Conservation (phyloP, 2,888 invertebrate species). For the Chaitophorus viminalis region DNA sequence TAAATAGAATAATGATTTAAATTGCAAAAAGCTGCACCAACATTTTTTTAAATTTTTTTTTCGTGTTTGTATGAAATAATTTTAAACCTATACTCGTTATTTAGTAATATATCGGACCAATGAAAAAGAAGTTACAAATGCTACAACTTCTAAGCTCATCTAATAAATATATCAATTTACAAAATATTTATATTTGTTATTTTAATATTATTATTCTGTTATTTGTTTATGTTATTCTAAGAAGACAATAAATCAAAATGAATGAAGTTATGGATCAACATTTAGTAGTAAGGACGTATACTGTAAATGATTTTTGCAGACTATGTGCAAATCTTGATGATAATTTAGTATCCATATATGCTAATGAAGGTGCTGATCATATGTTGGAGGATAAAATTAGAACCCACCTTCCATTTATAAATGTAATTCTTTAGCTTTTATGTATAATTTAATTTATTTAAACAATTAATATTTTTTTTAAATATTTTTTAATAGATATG, state of each 20-base stretch:
- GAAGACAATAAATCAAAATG: conserved; percentile 28
- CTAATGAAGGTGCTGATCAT: conserved; percentile 73
- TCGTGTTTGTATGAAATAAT: too few species aligned
- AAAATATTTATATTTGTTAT: background rate
- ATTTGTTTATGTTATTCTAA: background rate
- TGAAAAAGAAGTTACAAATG: too few species aligned
- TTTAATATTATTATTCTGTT: background rate
- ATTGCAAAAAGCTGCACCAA: too few species aligned
- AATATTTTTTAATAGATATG: conserved; percentile 68
- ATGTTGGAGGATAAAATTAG: conserved; percentile 74
- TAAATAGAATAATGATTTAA: too few species aligned
- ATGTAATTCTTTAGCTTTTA: conserved; percentile 30
- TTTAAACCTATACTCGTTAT: too few species aligned
- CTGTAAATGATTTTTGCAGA: conserved; percentile 68
- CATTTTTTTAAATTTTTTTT: too few species aligned
- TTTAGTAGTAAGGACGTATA: background rate
- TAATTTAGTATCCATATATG: conserved; percentile 73
- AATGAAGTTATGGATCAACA: background rate
- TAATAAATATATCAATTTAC: too few species aligned
- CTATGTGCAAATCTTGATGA: conserved; percentile 71
- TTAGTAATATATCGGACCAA: too few species aligned
- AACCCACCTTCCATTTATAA: conserved; percentile 63
- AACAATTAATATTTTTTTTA: too few species aligned
- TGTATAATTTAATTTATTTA: background rate
- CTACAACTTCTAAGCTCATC: too few species aligned